Base-by-base conservation (phyloP, 1,140 invertebrate genomes). In the Drosophila asahinai region DNA sequence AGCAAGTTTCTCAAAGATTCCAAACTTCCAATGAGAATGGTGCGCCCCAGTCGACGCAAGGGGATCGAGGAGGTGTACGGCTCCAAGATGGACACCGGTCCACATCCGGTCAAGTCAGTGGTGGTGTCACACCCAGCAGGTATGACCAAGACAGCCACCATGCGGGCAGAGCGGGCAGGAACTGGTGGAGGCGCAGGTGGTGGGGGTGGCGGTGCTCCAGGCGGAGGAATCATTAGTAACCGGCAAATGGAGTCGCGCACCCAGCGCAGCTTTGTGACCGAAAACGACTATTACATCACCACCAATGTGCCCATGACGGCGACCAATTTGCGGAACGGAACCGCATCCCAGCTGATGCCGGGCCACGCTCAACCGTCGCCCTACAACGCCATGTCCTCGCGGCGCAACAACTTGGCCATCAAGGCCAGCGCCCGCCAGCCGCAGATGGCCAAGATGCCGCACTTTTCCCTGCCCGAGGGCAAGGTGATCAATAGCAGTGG, bases 31-130 rank as follows among this genome's bases (percentile, higher is more conserved):
- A 60, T 47, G 36, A 80, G 48, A 47, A 91, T 92, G 87, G 77
- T 92, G 27, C 84, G 91, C 8, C 62, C 78, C 12, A 75, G 30
- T 63, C 73, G 82, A 19, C 91, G 91, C 43, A 92, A 92, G 57
- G 68, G 73, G 12, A 77, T 92, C 59, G 91, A 92, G 40, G 91
- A 92, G 62, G 73, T 92, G 1, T 92, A 92, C 30, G 84, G 83
- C 17, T 59, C 75, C 52, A 92, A 92, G 61, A 33, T 83, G 48
- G 91, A 92, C 3, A 8, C 77, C 0, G 17, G 22, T 25, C 22
- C 79, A 22, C 84, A 83, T n/a, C 48, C 91, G 7, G 66, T 51
- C 3, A 77, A 86, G 55, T 64, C 71, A 0, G 64, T 77, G n/a
- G 43, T 27, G 11, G 42, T 67, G 1, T 45, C 68, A 0, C 80